phyloP scores from a whole-genome alignment of 2,113 vertebrate species.

The Tonatia bakeri region DNA sequence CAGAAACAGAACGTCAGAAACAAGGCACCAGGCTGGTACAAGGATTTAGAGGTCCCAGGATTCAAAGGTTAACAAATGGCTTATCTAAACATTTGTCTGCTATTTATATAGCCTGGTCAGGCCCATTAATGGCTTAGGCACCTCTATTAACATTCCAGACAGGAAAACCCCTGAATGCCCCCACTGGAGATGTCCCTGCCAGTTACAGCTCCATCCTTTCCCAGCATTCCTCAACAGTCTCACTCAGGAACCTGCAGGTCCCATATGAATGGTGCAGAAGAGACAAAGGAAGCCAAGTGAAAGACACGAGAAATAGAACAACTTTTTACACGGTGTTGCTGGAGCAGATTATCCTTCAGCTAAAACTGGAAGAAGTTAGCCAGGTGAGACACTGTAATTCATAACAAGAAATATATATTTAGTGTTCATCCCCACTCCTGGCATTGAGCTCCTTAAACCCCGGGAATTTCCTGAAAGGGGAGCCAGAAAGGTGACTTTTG shows the following conservation, averaged over 20 bases:
- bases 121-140: no score
- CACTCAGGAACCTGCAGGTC: neutral
- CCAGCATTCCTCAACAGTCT: no score
- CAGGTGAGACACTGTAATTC: neutral
- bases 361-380: neutral
- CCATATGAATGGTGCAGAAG: neutral
- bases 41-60: no score
- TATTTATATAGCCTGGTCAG: no score
- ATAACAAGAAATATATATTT: neutral
- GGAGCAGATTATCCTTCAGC: neutral
- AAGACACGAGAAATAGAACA: neutral
- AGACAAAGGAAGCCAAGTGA: neutral
- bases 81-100: no score
- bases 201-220: no score
- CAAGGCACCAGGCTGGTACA: no score
- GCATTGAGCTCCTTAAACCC: neutral
- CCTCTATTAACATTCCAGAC: no score
- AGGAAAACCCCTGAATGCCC: no score
- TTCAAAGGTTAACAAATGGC: no score
- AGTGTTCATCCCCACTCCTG: neutral
- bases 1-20: no score
- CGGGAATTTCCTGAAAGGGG: neutral
- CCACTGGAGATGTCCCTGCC: no score
- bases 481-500: neutral
- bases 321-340: neutral